These are phyloP conservation scores for Campylomormyrus tamandua DNA, from an alignment of 2,113 vertebrate species.

Conservation along the genomic window DNA sequence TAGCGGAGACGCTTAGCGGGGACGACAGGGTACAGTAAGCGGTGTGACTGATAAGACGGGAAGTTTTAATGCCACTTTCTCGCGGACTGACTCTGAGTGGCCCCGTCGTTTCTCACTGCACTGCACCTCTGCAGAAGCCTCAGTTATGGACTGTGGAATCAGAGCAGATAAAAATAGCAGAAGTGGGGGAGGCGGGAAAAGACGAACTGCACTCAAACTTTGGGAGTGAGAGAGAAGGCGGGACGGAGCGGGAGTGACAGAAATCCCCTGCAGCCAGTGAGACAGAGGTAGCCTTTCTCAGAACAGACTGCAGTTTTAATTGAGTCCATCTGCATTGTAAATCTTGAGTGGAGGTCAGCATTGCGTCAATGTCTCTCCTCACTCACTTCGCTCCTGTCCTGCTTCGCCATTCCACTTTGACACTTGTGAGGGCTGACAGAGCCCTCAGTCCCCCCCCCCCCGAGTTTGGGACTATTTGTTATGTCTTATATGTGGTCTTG, in stretches of 20 bases:
- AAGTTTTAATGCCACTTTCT: not conserved
- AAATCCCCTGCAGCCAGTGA: not conserved
- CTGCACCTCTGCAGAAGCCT: not conserved
- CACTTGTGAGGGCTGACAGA: constrained; percentile 50
- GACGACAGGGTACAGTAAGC: not conserved
- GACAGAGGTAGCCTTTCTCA: not conserved
- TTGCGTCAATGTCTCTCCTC: constrained; percentile 36
- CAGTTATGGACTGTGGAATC: not conserved
- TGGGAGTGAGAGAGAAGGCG: not conserved
- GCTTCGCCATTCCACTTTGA: constrained; percentile 40
- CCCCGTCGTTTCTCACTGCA: not conserved
- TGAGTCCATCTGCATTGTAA: constrained; percentile 10
- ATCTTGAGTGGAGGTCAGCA: constrained; percentile 24
- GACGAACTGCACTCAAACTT: not conserved
- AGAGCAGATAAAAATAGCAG: not conserved
- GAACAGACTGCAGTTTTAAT: not conserved
- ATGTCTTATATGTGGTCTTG: constrained; percentile 16
- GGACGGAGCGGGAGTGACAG: not conserved
- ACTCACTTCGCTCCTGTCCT: constrained; percentile 44
- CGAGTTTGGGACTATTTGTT: constrained; percentile 44
- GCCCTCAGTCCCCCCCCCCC: constrained; percentile 60
- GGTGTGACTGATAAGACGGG: not conserved
- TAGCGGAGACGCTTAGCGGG: not conserved
- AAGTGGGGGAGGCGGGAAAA: not conserved
- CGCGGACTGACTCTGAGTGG: not conserved